Base-by-base conservation (phyloP, 2,888 invertebrate genomes). In the Mechanitis mazaeus region DNA sequence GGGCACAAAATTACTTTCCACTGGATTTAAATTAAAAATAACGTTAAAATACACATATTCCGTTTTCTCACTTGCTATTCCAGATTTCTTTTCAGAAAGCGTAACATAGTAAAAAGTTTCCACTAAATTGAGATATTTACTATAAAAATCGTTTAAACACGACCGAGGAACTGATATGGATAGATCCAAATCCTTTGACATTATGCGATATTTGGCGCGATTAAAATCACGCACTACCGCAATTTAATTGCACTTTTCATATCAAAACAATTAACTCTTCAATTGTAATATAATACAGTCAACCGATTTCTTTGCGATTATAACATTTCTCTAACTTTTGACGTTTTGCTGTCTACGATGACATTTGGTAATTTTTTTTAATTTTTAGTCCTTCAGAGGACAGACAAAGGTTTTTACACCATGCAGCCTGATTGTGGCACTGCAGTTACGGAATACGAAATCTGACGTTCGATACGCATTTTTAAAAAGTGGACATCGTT, bases 61-160 rank as follows among this genome's bases (percentile, higher is more conserved):
- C 58, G 79, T 75, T 71, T 83, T 85, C 70, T 82, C 83, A 70
- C 81, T 81, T 53, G 78, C 67, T 59, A 77, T 65, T 71, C 76
- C 73, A 60, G 79, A 78, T 78, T 84, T 86, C 73, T 78, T 83
- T 76, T 89, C 86, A 62, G 85, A 78, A 71, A 90, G 75, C 71
- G 87, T 88, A 73, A 90, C 90, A 82, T 83, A 88, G 75, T 90
- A 90, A 83, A 90, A 89, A 76, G 87, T 86, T 85, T 90, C 90
- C 64, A 89, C 87, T 74, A 89, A 83, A 81, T 87, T 89, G 45
- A 83, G 79, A 76, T 87, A 88, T 74, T 85, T 88, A 69, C 74
- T 81, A 69, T 84, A 86, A 75, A 90, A 90, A 71, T 88, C 86
- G 33, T 78, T 76, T 66, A 87, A 71, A 79, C 85, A 83, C 69